phyloP scores from a whole-genome alignment of 2,888 invertebrate genomes.

The Heliconius charithonia region DNA sequence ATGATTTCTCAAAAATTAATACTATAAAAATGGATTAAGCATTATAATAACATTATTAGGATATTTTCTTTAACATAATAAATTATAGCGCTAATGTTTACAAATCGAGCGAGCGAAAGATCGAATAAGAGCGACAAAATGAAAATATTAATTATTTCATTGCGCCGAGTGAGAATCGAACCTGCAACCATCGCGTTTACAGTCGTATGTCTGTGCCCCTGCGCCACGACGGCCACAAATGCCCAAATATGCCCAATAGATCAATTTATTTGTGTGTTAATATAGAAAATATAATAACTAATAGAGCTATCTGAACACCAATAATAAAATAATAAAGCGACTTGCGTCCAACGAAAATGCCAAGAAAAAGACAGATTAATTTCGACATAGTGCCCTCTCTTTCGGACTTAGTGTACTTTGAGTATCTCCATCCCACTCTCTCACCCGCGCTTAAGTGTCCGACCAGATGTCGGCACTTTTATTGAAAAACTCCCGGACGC shows the following conservation, averaged over 20 bases:
- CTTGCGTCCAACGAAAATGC: slow-evolving; percentile 66
- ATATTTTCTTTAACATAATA: no score
- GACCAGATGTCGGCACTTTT: slow-evolving; percentile 79
- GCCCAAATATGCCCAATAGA: not conserved
- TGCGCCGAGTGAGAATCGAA: not conserved
- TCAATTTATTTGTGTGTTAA: slow-evolving; percentile 6
- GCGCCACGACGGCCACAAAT: no score
- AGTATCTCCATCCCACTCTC: slow-evolving; percentile 60
- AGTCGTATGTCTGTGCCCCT: no score
- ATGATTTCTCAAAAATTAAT: no score
- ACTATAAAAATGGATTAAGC: no score
- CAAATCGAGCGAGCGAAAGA: no score
- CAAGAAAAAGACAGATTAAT: slow-evolving; percentile 83
- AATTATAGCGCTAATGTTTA: no score
- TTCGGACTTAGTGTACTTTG: slow-evolving; percentile 49
- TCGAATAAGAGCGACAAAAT: no score
- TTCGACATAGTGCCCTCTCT: slow-evolving; percentile 60
- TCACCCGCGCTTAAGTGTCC: slow-evolving; percentile 79
- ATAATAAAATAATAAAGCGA: slow-evolving; percentile 78
- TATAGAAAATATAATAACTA: slow-evolving; percentile 44
- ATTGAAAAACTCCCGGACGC: slow-evolving; percentile 79
- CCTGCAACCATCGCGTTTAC: no score
- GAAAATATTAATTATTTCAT: not conserved
- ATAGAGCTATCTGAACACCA: slow-evolving; percentile 69
- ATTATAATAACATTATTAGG: no score